phyloP scores from a whole-genome alignment of 2,113 vertebrate species.

The Dicerorhinus sumatrensis region DNA sequence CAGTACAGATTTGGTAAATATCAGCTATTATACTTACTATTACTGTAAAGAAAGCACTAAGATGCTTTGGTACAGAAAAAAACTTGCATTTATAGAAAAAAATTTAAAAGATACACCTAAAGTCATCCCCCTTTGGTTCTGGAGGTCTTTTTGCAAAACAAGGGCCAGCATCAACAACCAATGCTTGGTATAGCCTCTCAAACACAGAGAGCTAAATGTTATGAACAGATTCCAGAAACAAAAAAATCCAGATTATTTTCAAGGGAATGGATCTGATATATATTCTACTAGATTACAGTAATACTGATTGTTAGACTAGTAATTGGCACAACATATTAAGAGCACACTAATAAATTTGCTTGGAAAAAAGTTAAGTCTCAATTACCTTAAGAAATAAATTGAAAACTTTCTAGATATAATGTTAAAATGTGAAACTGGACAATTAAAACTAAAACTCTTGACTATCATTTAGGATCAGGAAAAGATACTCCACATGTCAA shows the following conservation, averaged over 20 bases:
- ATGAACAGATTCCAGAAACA: background rate
- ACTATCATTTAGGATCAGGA: background rate
- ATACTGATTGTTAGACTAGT: background rate
- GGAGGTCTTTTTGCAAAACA: slow-evolving; percentile 18
- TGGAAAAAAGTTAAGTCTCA: background rate
- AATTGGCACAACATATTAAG: background rate
- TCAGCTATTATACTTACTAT: background rate
- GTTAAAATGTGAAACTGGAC: background rate
- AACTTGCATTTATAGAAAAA: slow-evolving; percentile 46
- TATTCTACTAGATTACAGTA: background rate
- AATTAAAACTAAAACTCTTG: slow-evolving; percentile 22
- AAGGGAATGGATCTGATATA: background rate
- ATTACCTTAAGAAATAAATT: background rate
- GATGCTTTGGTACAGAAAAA: background rate
- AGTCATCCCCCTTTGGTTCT: background rate
- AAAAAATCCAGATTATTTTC: background rate
- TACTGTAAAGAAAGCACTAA: background rate
- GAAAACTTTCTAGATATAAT: slow-evolving; percentile 1
- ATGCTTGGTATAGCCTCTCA: background rate
- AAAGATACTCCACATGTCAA: slow-evolving; percentile 6
- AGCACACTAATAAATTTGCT: background rate
- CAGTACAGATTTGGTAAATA: background rate
- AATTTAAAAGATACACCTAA: slow-evolving; percentile 10
- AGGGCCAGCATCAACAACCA: background rate
- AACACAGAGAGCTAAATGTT: background rate